phyloP scores from a whole-genome alignment of 64 coral and sea anemone species.

The Orbicella faveolata region DNA sequence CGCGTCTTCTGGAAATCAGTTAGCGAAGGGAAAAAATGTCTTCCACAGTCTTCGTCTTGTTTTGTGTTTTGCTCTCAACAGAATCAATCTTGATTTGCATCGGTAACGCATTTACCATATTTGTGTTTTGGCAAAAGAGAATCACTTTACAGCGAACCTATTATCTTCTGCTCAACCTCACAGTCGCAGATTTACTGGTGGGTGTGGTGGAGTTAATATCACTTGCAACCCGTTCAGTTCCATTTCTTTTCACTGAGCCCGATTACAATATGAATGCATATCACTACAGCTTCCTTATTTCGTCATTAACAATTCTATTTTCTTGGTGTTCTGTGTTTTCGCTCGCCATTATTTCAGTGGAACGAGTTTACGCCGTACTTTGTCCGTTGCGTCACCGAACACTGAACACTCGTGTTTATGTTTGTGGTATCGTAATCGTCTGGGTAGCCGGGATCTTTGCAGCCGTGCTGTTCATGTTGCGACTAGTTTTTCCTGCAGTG shows the following conservation, averaged over 20 bases:
- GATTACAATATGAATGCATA: neutral
- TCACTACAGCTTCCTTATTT: neutral
- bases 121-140: neutral
- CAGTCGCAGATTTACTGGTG: too few species aligned
- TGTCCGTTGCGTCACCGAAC: neutral
- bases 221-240: neutral
- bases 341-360: neutral
- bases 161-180: too few species aligned
- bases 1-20: too few species aligned
- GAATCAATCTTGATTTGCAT: neutral
- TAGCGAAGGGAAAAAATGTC: neutral
- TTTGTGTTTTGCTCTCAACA: neutral
- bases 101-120: conserved; percentile 6
- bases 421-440: neutral
- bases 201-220: neutral
- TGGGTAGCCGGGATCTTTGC: neutral
- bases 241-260: neutral
- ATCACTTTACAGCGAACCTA: neutral
- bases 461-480: neutral
- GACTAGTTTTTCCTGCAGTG: neutral
- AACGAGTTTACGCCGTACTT: neutral
- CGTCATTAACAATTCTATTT: neutral
- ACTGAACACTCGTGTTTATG: neutral
- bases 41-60: neutral
- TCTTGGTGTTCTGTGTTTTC: neutral